These are phyloP conservation scores for Dendrocincla fuliginosa DNA, from an alignment of 2,797 vertebrate genomes.

Conservation along the genomic window DNA sequence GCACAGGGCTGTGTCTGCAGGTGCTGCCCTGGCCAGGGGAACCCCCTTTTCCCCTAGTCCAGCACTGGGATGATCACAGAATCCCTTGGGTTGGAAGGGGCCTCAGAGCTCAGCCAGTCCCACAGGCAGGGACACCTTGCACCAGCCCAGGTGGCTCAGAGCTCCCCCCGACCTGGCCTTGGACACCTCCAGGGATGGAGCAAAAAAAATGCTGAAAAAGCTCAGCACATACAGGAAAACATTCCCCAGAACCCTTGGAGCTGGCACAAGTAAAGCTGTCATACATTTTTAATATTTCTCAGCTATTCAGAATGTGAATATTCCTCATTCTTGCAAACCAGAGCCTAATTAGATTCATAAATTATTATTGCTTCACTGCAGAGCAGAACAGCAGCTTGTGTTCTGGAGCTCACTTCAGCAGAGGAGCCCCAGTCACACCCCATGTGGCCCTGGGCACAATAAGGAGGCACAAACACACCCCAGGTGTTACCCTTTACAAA, in stretches of 20 bases:
- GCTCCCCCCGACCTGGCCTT: neutral
- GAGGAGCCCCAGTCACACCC: neutral
- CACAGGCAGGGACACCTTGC: neutral
- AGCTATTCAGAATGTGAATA: constrained; percentile 41
- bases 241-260: neutral
- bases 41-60: too few relatives aligned
- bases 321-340: constrained; percentile 47
- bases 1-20: neutral
- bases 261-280: constrained; percentile 28
- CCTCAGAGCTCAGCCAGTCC: neutral
- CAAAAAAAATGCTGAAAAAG: neutral
- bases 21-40: neutral
- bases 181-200: neutral
- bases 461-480: rapidly evolving
- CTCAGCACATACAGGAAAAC: neutral
- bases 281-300: constrained; percentile 29
- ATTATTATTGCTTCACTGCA: neutral
- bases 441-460: neutral
- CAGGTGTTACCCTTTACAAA: neutral
- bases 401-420: neutral
- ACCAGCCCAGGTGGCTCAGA: rapidly evolving
- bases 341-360: constrained; percentile 35
- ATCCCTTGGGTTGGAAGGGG: neutral
- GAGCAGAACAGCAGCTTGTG: neutral
- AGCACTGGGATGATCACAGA: neutral